phyloP scores from a whole-genome alignment of 1,140 invertebrate species.

The Hesperophylax magnus region DNA sequence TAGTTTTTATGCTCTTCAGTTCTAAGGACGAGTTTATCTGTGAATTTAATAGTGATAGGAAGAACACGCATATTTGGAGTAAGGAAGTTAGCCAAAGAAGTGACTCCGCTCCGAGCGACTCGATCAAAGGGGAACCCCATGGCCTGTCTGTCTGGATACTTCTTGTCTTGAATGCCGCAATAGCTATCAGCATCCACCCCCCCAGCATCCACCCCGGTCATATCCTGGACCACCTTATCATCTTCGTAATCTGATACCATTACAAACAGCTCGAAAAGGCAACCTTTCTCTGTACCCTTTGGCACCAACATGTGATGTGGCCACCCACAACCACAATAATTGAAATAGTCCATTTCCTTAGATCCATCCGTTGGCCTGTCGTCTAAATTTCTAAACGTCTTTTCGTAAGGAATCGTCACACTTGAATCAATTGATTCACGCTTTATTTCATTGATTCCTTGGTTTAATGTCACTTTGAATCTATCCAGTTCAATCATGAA shows the following conservation, averaged over 20 bases:
- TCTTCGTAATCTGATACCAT: slow-evolving; percentile 80
- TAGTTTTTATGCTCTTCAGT: background rate
- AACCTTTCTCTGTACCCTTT: slow-evolving; percentile 77
- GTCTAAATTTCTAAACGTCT: slow-evolving; percentile 74
- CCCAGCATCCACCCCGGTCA: slow-evolving; percentile 65
- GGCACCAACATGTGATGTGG: slow-evolving; percentile 82
- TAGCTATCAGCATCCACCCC: slow-evolving; percentile 77
- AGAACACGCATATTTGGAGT: slow-evolving; percentile 77
- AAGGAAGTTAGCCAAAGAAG: slow-evolving; percentile 74
- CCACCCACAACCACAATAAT: slow-evolving; percentile 73
- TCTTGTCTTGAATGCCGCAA: slow-evolving; percentile 80
- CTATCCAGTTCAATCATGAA: slow-evolving; percentile 75
- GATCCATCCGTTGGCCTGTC: slow-evolving; percentile 60
- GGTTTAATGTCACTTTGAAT: slow-evolving; percentile 71
- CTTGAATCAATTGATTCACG: slow-evolving; percentile 73
- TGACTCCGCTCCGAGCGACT: slow-evolving; percentile 64
- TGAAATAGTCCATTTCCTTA: slow-evolving; percentile 62
- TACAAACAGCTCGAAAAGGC: slow-evolving; percentile 77
- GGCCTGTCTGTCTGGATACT: slow-evolving; percentile 79
- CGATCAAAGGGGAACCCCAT: slow-evolving; percentile 88
- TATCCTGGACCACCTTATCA: slow-evolving; percentile 69
- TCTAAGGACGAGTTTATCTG: slow-evolving; percentile 55
- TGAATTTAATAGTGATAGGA: slow-evolving; percentile 69
- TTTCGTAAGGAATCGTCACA: slow-evolving; percentile 77
- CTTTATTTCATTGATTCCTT: slow-evolving; percentile 71